Percentiles rank a stretch among this genome's conserved stretches.
Conservation (phyloP, 2,888 invertebrate genomes). For the Drosophila niveifrons region DNA sequence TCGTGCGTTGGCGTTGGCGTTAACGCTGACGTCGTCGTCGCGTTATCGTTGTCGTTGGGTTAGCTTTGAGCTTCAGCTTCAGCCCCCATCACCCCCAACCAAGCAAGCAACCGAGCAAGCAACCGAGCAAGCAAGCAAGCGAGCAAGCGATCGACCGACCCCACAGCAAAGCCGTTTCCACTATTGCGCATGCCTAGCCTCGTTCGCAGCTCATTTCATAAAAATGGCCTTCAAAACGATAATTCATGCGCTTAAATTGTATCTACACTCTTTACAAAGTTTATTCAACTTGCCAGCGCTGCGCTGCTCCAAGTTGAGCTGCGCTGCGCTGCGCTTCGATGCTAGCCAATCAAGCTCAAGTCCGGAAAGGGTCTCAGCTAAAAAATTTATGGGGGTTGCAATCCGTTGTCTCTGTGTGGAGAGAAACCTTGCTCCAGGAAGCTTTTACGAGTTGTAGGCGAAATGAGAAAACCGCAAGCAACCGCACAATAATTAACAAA, state of each 20-base stretch:
- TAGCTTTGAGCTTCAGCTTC: slow-evolving; percentile 16
- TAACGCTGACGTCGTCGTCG: slow-evolving; percentile 16
- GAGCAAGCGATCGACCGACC: neutral
- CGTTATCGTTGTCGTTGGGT: slow-evolving; percentile 13
- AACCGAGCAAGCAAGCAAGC: neutral
- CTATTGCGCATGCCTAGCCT: slow-evolving; percentile 77
- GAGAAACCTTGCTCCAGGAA: slow-evolving; percentile 22
- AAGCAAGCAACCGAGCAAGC: neutral
- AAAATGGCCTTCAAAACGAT: slow-evolving; percentile 83
- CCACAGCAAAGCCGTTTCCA: slow-evolving; percentile 19
- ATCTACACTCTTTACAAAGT: slow-evolving; percentile 76
- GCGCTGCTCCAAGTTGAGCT: slow-evolving; percentile 39
- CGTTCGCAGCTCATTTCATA: slow-evolving; percentile 74
- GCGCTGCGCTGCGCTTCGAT: neutral
- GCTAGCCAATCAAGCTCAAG: neutral
- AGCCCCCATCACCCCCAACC: slow-evolving; percentile 9
- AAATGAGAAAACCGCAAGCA: slow-evolving; percentile 1
- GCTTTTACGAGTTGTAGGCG: slow-evolving; percentile 8
- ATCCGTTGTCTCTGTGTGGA: neutral
- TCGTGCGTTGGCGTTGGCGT: slow-evolving; percentile 57
- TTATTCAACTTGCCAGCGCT: slow-evolving; percentile 79
- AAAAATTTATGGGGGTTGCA: slow-evolving; percentile 21
- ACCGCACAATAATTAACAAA: neutral
- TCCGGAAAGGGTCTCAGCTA: slow-evolving; percentile 9
- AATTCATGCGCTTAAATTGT: slow-evolving; percentile 81